phyloP scores from a whole-genome alignment of 2,113 vertebrate genomes.

The Trogon surrucura region DNA sequence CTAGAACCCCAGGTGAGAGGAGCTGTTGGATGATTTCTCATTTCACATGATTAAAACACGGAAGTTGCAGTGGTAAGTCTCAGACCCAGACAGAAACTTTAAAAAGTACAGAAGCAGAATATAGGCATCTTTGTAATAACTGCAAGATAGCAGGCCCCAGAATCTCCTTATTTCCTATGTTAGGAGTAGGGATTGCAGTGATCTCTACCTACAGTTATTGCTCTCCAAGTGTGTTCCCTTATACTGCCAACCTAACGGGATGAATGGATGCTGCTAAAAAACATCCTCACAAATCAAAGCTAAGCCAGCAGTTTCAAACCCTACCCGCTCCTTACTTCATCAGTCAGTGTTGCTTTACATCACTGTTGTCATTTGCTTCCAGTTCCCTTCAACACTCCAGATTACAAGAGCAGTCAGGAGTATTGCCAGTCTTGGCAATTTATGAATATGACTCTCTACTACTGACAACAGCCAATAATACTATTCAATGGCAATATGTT shows the following conservation, averaged over 20 bases:
- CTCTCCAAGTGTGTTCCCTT: background rate
- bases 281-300: background rate
- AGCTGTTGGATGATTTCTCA: background rate
- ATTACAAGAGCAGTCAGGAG: background rate
- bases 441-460: background rate
- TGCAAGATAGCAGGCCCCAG: background rate
- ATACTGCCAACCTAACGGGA: background rate
- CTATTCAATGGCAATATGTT: conserved; percentile 22
- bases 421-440: background rate
- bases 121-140: background rate
- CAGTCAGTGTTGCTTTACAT: background rate
- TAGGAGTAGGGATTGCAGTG: background rate
- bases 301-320: background rate
- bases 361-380: background rate
- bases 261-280: background rate
- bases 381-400: background rate
- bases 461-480: conserved; percentile 52
- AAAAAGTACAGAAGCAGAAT: background rate
- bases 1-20: background rate
- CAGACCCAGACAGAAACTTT: background rate
- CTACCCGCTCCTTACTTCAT: background rate
- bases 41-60: background rate
- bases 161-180: background rate
- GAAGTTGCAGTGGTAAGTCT: background rate
- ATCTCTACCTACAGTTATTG: background rate